phyloP scores from a whole-genome alignment of 1,140 invertebrate species.

The Drosophila eugracilis region DNA sequence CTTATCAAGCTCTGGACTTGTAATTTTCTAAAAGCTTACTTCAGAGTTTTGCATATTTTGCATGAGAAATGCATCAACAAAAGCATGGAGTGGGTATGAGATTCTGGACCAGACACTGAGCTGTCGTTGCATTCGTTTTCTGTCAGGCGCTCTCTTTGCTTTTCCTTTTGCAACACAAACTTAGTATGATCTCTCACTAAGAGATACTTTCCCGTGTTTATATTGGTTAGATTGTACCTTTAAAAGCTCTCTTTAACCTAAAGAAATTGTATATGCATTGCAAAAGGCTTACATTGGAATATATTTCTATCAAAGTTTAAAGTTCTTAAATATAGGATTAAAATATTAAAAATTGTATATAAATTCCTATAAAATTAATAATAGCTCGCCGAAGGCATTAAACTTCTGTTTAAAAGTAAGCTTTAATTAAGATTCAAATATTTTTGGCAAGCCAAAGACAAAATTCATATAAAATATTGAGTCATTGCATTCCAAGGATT shows the following conservation, averaged over 20 bases:
- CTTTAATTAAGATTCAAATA: conserved; percentile 44
- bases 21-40: conserved; percentile 78
- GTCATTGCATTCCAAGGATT: conserved; percentile 22
- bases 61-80: conserved; percentile 64
- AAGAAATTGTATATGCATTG: not conserved
- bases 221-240: not conserved
- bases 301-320: not conserved
- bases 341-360: not conserved
- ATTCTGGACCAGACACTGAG: conserved; percentile 7
- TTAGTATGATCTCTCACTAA: not conserved
- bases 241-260: not conserved
- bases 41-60: conserved; percentile 71
- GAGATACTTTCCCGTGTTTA: not conserved
- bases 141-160: not conserved
- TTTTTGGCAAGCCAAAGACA: conserved; percentile 18
- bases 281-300: not conserved
- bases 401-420: conserved; percentile 4
- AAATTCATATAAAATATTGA: conserved; percentile 1
- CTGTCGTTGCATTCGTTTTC: conserved; percentile 26
- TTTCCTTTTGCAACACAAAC: conserved; percentile 8
- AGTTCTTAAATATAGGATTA: not conserved
- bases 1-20: conserved; percentile 59
- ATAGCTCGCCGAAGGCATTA: not conserved
- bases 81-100: conserved; percentile 5
- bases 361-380: not conserved